These are phyloP conservation scores for Erythrocebus patas DNA, from an alignment of 2,113 vertebrate genomes.

Conservation along the genomic window DNA sequence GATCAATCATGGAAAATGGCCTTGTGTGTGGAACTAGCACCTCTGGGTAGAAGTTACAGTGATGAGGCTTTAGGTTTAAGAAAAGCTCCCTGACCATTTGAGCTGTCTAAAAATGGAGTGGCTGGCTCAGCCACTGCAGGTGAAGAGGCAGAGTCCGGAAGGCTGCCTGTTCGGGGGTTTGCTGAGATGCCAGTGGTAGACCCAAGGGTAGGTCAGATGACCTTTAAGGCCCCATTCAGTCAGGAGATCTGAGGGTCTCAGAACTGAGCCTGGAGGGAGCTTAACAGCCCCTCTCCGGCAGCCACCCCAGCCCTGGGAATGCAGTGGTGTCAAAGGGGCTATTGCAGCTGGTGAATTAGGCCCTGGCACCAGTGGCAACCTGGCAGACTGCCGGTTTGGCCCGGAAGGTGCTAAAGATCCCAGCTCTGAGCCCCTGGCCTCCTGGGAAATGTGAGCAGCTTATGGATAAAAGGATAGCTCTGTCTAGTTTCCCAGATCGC, in stretches of 20 bases:
- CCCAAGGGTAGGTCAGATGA: background rate
- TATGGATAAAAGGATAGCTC: background rate
- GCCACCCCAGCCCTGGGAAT: background rate
- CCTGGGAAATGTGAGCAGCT: background rate
- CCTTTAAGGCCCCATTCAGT: background rate
- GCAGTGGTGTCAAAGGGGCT: background rate
- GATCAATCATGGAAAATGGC: background rate
- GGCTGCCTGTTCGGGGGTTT: background rate
- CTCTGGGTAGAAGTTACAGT: background rate
- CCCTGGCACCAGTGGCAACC: background rate
- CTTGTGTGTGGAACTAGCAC: background rate
- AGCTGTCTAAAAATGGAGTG: background rate
- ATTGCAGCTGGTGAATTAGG: background rate
- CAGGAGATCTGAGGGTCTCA: background rate
- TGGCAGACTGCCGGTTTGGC: background rate
- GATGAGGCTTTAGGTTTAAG: background rate
- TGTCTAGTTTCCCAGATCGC: background rate
- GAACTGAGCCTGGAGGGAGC: background rate
- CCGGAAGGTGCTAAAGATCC: background rate
- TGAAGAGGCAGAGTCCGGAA: background rate
- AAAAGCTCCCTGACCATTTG: background rate
- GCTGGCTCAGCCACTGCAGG: background rate
- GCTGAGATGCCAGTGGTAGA: background rate
- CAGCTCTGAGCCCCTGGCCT: background rate
- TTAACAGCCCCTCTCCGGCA: background rate